phyloP scores from a whole-genome alignment of 2,797 vertebrate species.

The Arrhamphus sclerolepis region DNA sequence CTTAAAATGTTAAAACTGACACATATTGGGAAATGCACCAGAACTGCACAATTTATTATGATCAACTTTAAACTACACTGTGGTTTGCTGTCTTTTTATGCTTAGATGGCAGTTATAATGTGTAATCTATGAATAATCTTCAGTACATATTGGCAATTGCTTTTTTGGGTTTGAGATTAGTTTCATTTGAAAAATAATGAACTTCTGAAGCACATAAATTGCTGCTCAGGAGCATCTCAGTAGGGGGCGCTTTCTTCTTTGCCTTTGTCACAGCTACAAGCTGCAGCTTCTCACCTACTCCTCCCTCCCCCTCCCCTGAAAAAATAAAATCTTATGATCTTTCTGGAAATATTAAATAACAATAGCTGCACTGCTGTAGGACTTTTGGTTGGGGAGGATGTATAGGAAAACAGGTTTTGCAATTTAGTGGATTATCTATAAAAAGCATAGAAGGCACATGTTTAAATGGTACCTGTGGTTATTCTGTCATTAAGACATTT shows the following conservation, averaged over 20 bases:
- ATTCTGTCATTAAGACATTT: background rate
- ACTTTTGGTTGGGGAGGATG: too few relatives aligned
- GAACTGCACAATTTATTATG: too few relatives aligned
- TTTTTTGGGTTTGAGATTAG: too few relatives aligned
- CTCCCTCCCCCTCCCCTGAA: background rate
- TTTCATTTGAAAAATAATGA: background rate
- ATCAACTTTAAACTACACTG: too few relatives aligned
- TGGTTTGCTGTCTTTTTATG: too few relatives aligned
- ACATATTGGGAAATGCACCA: too few relatives aligned
- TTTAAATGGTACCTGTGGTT: background rate
- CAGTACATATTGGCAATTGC: too few relatives aligned
- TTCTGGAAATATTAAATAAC: background rate
- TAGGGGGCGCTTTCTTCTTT: conserved; percentile 33
- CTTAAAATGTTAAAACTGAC: too few relatives aligned
- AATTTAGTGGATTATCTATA: background rate
- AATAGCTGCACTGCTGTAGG: background rate
- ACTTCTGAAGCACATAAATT: background rate
- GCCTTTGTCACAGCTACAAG: background rate
- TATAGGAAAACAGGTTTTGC: too few relatives aligned
- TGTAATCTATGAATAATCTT: too few relatives aligned
- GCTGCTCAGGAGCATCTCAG: conserved; percentile 24
- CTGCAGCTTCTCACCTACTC: background rate
- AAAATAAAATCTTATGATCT: background rate
- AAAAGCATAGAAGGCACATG: background rate
- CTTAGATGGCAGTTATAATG: too few relatives aligned